phyloP scores from a whole-genome alignment of 2,797 vertebrate genomes.

The Sciurus vulgaris region DNA sequence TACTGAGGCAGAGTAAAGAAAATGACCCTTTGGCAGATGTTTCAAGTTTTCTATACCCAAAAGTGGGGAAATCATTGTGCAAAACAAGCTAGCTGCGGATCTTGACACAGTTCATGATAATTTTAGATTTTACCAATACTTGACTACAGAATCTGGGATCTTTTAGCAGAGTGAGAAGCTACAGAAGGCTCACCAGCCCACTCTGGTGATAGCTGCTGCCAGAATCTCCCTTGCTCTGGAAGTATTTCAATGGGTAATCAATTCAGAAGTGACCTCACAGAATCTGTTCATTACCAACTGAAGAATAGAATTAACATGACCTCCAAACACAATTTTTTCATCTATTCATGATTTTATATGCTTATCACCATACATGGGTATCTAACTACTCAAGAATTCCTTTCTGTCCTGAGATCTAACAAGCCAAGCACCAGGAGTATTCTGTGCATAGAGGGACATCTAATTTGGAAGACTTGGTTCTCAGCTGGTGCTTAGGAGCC shows the following conservation, averaged over 20 bases:
- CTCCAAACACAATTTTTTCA: background rate
- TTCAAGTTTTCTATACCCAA: background rate
- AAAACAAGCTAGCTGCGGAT: background rate
- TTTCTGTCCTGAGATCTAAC: background rate
- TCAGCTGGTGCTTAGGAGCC: background rate
- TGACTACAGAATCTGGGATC: background rate
- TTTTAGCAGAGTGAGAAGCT: background rate
- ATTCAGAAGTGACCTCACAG: constrained; percentile 12
- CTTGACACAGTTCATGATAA: background rate
- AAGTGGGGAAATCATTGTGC: background rate
- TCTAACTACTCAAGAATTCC: background rate
- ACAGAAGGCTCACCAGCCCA: background rate
- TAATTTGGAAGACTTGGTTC: background rate
- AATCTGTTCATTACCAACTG: background rate
- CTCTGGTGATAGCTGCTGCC: background rate
- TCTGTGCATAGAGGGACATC: background rate
- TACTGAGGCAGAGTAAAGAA: background rate
- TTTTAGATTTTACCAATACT: background rate
- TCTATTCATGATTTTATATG: background rate
- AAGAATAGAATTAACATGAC: background rate
- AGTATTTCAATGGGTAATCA: background rate
- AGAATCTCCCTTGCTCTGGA: background rate
- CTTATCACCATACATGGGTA: background rate
- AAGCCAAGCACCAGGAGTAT: background rate
- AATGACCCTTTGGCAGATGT: background rate